Conservation (phyloP, 2,888 invertebrate genomes). For the Leptopilina drosophilae region DNA sequence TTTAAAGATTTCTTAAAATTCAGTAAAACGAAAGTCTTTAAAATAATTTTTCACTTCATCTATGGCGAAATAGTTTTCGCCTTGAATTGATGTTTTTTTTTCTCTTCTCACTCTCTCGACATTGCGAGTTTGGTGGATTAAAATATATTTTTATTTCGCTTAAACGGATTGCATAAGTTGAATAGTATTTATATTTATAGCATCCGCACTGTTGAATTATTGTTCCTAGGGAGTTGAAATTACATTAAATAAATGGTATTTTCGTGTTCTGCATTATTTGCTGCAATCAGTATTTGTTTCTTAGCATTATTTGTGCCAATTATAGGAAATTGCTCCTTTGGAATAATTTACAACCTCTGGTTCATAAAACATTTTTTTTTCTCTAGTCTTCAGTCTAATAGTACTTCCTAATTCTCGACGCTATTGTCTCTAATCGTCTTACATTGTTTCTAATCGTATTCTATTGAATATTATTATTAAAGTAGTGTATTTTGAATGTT, state of each 20-base stretch:
- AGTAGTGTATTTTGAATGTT: too few relatives aligned
- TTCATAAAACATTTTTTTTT: not conserved
- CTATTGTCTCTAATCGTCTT: too few relatives aligned
- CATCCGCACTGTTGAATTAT: slow-evolving; percentile 9
- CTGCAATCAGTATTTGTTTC: not conserved
- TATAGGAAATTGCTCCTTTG: not conserved
- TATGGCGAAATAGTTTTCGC: slow-evolving; percentile 7
- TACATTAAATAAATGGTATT: slow-evolving; percentile 4
- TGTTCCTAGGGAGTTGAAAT: not conserved
- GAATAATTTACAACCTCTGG: not conserved
- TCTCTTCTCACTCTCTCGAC: not conserved
- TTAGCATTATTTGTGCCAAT: not conserved
- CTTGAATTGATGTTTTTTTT: not conserved
- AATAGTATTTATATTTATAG: not conserved
- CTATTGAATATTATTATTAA: too few relatives aligned
- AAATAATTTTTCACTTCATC: not conserved
- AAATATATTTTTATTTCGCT: not conserved
- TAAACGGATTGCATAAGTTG: not conserved
- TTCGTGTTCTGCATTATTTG: slow-evolving; percentile 5
- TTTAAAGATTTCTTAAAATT: slow-evolving; percentile 1
- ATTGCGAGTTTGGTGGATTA: not conserved
- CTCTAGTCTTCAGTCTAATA: too few relatives aligned
- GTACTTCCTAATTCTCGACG: not conserved
- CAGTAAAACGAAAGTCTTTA: slow-evolving; percentile 3
- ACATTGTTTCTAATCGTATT: too few relatives aligned